phyloP scores from a whole-genome alignment of 2,113 vertebrate genomes.

The Oreochromis spilurus region DNA sequence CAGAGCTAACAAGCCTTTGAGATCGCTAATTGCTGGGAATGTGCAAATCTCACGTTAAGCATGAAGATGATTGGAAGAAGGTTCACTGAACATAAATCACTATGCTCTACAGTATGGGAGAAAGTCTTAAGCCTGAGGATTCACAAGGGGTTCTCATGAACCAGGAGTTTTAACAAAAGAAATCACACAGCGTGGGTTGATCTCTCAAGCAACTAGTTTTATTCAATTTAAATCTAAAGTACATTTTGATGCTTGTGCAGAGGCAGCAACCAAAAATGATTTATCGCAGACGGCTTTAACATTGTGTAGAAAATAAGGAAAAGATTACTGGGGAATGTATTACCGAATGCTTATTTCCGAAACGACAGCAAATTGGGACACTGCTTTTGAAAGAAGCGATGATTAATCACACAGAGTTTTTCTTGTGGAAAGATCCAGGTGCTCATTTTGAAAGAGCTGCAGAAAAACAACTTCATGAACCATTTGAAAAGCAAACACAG shows the following conservation, averaged over 20 bases:
- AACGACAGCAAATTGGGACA: slow-evolving; percentile 22
- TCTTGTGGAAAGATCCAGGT: slow-evolving; percentile 39
- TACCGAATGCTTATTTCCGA: slow-evolving; percentile 19
- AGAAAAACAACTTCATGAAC: slow-evolving; percentile 51
- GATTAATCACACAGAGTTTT: slow-evolving; percentile 27
- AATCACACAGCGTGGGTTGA: slow-evolving; percentile 9
- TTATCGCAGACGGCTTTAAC: slow-evolving; percentile 22
- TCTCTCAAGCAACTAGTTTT: slow-evolving; percentile 42
- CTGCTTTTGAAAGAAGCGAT: slow-evolving; percentile 13
- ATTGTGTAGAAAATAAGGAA: slow-evolving; percentile 33
- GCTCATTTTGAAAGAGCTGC: slow-evolving; percentile 13
- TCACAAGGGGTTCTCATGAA: slow-evolving; percentile 10
- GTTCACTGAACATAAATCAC: slow-evolving; percentile 41
- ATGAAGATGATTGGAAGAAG: slow-evolving; percentile 50
- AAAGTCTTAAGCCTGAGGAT: neutral
- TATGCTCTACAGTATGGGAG: neutral
- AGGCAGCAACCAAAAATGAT: slow-evolving; percentile 19
- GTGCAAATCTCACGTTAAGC: slow-evolving; percentile 46
- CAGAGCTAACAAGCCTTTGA: slow-evolving; percentile 56
- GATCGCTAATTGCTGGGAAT: slow-evolving; percentile 47
- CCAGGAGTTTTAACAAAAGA: slow-evolving; percentile 1
- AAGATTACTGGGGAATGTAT: slow-evolving; percentile 31
- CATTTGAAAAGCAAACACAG: slow-evolving; percentile 60
- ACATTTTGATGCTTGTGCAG: slow-evolving; percentile 13
- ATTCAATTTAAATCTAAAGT: slow-evolving; percentile 33